These are phyloP conservation scores for Microplitis demolitor DNA, from an alignment of 1,140 invertebrate genomes.

Conservation along the genomic window DNA sequence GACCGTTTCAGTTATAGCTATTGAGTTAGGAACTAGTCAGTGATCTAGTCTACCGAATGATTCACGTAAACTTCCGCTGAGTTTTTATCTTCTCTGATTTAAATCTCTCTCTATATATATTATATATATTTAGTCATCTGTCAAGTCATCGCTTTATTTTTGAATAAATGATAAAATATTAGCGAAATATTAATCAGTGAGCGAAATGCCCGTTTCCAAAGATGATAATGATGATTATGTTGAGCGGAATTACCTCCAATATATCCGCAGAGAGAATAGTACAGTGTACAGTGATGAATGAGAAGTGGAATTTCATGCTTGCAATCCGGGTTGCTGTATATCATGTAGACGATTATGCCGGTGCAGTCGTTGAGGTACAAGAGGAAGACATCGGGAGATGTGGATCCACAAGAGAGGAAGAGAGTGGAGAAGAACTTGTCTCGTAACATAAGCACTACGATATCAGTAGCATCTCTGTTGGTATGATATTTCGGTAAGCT, in stretches of 20 bases:
- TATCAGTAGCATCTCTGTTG: too few species aligned
- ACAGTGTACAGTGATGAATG: conserved; percentile 26
- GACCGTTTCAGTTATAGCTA: conserved; percentile 5
- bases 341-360: not conserved
- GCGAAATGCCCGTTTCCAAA: not conserved
- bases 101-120: too few species aligned
- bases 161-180: not conserved
- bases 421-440: too few species aligned
- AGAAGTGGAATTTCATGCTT: conserved; percentile 31
- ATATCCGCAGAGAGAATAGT: conserved; percentile 31
- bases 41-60: not conserved
- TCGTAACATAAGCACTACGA: too few species aligned
- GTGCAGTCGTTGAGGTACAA: not conserved
- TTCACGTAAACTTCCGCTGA: not conserved
- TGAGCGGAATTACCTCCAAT: conserved; percentile 31
- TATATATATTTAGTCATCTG: too few species aligned
- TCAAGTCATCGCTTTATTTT: too few species aligned
- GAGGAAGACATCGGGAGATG: not conserved
- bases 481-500: too few species aligned
- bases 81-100: too few species aligned
- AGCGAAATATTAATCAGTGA: not conserved
- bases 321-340: conserved; percentile 20
- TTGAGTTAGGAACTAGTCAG: conserved; percentile 3
- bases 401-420: too few species aligned
- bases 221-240: not conserved